Conservation (phyloP, 2,113 vertebrate species). For the Pituophis catenifer region DNA sequence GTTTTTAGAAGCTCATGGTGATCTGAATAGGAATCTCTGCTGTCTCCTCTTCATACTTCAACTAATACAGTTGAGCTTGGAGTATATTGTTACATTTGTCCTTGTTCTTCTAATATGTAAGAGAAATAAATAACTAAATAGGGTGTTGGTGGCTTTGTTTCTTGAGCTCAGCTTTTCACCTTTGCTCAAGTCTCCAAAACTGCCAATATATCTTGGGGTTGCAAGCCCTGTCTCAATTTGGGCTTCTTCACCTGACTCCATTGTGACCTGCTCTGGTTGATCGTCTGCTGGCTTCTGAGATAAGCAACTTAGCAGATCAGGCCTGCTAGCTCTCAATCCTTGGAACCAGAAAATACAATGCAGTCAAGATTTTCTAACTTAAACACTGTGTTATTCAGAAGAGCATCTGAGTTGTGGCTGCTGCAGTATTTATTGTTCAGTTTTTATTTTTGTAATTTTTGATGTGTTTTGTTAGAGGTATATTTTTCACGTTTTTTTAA, state of each 20-base stretch:
- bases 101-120: neutral
- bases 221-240: neutral
- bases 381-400: neutral
- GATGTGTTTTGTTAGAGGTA: neutral
- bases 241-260: neutral
- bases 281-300: neutral
- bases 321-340: neutral
- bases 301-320: neutral
- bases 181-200: neutral
- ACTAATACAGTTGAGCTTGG: neutral
- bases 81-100: neutral
- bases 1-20: neutral
- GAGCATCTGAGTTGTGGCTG: neutral
- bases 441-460: neutral
- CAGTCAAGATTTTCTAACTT: neutral
- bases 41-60: neutral
- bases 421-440: neutral
- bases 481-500: neutral
- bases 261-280: neutral
- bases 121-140: neutral
- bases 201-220: neutral
- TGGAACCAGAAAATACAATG: neutral
- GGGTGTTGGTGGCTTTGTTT: neutral
- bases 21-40: neutral
- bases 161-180: neutral